These are phyloP conservation scores for Chrysolina oricalcia DNA, from an alignment of 2,888 invertebrate genomes.

Conservation along the genomic window DNA sequence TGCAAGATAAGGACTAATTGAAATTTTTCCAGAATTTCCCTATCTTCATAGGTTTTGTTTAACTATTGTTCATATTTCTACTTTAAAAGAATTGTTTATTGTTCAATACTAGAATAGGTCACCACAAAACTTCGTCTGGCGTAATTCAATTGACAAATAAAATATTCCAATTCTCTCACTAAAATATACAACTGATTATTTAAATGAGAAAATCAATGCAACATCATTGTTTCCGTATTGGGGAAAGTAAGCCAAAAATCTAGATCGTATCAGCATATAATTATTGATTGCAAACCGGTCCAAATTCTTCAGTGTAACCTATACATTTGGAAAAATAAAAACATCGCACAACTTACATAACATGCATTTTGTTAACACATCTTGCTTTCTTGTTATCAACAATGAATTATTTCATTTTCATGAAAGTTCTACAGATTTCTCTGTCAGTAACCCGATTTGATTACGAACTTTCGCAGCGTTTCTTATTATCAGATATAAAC, in stretches of 20 bases:
- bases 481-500: too few relatives aligned
- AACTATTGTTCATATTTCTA: too few relatives aligned
- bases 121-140: too few relatives aligned
- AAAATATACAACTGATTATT: not conserved
- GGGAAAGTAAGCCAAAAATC: conserved; percentile 10
- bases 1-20: too few relatives aligned
- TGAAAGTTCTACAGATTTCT: not conserved
- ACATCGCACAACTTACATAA: conserved; percentile 9
- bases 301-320: conserved; percentile 4
- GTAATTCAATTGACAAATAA: too few relatives aligned
- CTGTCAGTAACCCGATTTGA: too few relatives aligned
- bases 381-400: not conserved
- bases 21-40: too few relatives aligned
- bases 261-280: conserved; percentile 6
- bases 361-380: not conserved
- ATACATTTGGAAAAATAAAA: conserved; percentile 15
- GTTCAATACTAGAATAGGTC: too few relatives aligned
- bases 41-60: too few relatives aligned
- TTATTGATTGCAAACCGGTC: conserved; percentile 16
- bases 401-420: not conserved
- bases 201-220: not conserved
- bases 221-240: conserved; percentile 7
- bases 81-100: too few relatives aligned
- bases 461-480: too few relatives aligned
- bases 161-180: not conserved